Evolutionary conservation across 2,113 vertebrate species (phyloP).

Genomic region (Carettochelys insculpta): DNA sequence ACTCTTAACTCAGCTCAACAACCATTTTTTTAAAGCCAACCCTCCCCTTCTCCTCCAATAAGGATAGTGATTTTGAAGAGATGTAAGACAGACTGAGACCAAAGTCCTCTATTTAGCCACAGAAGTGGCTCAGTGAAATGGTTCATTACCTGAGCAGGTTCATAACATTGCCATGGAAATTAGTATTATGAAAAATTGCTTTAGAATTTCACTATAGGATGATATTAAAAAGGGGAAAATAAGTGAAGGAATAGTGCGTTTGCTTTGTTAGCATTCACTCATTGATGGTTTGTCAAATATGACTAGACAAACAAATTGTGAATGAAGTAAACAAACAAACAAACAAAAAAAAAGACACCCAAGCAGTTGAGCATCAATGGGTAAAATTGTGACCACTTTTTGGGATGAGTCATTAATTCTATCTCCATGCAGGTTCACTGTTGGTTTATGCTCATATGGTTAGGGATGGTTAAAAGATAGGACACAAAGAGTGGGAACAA

Average conservation of each 20-base stretch:
- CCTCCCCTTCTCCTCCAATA: neutral
- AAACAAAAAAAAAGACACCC: too few relatives aligned
- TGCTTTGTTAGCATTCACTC: neutral
- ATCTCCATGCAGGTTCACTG: neutral
- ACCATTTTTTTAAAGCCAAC: neutral
- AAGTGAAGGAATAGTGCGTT: neutral
- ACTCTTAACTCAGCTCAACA: neutral
- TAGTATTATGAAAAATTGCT: neutral
- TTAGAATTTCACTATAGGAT: neutral
- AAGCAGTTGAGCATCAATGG: neutral
- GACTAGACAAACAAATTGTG: neutral
- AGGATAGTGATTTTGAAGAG: neutral
- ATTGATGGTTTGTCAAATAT: neutral
- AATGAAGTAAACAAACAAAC: neutral
- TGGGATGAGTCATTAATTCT: neutral
- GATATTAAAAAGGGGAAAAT: neutral
- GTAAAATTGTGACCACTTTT: too few relatives aligned
- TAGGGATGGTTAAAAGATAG: neutral
- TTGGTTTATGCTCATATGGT: neutral
- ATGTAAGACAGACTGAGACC: neutral
- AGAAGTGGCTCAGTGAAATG: neutral
- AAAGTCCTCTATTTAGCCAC: neutral
- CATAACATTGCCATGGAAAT: rapidly evolving
- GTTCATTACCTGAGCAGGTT: too few relatives aligned
- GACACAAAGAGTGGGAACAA: neutral